phyloP scores from a whole-genome alignment of 92 coral and sea anemone genomes.

The Ricordea florida region DNA sequence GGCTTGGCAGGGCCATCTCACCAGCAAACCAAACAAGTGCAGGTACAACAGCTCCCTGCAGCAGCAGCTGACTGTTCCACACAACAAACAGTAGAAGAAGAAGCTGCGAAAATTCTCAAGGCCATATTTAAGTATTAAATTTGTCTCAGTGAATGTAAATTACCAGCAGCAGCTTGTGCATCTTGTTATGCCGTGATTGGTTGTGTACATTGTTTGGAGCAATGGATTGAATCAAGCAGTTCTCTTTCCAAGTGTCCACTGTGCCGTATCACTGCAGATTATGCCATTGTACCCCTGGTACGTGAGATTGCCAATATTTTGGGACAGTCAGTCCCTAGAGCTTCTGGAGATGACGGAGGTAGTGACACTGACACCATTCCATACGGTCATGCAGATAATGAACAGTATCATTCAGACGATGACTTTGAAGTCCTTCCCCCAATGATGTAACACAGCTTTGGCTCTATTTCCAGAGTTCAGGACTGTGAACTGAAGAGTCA shows the following conservation, averaged over 20 bases:
- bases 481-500: no score
- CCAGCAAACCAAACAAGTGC: slow-evolving; percentile 5
- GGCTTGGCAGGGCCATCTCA: no score
- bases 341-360: slow-evolving; percentile 6
- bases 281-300: not conserved
- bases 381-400: not conserved
- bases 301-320: slow-evolving; percentile 12
- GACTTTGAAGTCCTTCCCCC: no score
- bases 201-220: slow-evolving; percentile 58
- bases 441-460: no score
- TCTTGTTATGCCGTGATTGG: slow-evolving; percentile 60
- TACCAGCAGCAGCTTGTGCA: slow-evolving; percentile 60
- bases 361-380: slow-evolving; percentile 3
- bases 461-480: no score
- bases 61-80: slow-evolving; percentile 16
- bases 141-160: not conserved
- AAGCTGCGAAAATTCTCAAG: slow-evolving; percentile 5
- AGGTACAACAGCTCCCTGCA: not conserved
- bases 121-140: not conserved
- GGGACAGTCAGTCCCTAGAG: slow-evolving; percentile 26
- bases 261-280: slow-evolving; percentile 30
- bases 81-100: slow-evolving; percentile 10
- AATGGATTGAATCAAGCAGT: slow-evolving; percentile 45
- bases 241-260: slow-evolving; percentile 47
- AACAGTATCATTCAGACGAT: no score